A percentile compares a stretch with the other conserved stretches of the same genome.
Evolutionary conservation across 92 coral and sea anemone species (phyloP).

Genomic region (Epizoanthus rinbou): DNA sequence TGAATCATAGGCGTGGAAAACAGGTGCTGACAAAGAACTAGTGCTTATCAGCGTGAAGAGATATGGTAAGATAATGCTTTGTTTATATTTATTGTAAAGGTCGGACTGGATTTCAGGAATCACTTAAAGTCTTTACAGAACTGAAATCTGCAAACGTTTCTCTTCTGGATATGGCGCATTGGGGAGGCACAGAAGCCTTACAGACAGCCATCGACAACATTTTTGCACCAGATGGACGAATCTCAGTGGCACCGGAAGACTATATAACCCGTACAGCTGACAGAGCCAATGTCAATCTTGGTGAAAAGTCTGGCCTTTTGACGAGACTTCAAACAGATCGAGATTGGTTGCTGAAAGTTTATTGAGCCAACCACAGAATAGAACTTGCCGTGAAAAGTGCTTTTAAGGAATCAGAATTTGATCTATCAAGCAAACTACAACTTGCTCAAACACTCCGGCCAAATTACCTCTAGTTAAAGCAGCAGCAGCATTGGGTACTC

Average conservation of each 20-base stretch:
- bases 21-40: conserved; percentile 22
- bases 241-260: conserved; percentile 9
- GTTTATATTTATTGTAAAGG: too few species aligned
- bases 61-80: conserved; percentile 16
- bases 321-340: conserved; percentile 24
- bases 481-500: neutral
- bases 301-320: conserved; percentile 1
- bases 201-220: conserved; percentile 40
- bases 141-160: neutral
- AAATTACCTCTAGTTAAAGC: neutral
- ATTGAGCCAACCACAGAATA: neutral
- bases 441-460: conserved; percentile 19
- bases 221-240: conserved; percentile 10
- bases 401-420: neutral
- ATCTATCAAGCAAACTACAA: conserved; percentile 21
- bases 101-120: too few species aligned
- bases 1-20: conserved; percentile 35
- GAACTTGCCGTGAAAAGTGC: neutral
- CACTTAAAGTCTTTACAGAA: too few species aligned
- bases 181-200: conserved; percentile 46
- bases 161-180: conserved; percentile 47
- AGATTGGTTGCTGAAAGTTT: conserved; percentile 42
- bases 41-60: conserved; percentile 13
- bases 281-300: conserved; percentile 29
- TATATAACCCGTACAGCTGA: conserved; percentile 41